Base-by-base conservation (phyloP, 2,113 vertebrate species). In the Kryptolebias marmoratus region DNA sequence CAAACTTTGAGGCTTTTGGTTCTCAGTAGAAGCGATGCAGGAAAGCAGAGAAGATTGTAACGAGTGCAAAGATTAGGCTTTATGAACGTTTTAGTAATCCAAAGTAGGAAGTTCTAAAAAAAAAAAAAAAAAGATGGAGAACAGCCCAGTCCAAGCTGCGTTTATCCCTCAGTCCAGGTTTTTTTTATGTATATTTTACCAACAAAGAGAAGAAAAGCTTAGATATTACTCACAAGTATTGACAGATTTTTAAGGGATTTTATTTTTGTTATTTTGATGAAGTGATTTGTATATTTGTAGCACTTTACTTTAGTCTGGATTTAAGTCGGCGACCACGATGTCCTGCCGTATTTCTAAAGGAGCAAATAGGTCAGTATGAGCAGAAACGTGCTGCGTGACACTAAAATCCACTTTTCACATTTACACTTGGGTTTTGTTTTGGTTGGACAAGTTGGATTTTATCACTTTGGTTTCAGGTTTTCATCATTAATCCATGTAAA, bases 401-500 rank as follows among this genome's bases (percentile, higher is more conserved):
- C 79, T 82, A 73, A 68, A 36, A 73, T 75, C 53, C 18, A 65
- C 81, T 28, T 36, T 18, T 50, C 18, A 18, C 4, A 31, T 64
- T 64, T 62, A 49, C 58, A 64, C 22, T 53, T 67, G 44, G 59
- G 22, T 13, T 66, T 75, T 63, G 12, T 62, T 70, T 60, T 50
- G 27, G 47, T 50, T 71, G 16, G 27, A 72, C 32, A 68, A 55
- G 28, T 48, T 73, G 22, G 22, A 22, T 14, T 12, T 65, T 71
- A 73, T 63, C 50, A 2, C 67, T 62, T 55, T 32, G 27, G 49
- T 64, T 72, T 80, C 22, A 27, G 11, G 36, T 71, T 73, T 71
- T 70, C 67, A 6, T 66, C 69, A 77, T 63, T 50, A 76, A 85
- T 77, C 50, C 77, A 79, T 87, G 86, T 89, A 89, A 79, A 89